Evolutionary conservation across 2,888 invertebrate species (phyloP).

Genomic region (Cyclophora albipunctata): DNA sequence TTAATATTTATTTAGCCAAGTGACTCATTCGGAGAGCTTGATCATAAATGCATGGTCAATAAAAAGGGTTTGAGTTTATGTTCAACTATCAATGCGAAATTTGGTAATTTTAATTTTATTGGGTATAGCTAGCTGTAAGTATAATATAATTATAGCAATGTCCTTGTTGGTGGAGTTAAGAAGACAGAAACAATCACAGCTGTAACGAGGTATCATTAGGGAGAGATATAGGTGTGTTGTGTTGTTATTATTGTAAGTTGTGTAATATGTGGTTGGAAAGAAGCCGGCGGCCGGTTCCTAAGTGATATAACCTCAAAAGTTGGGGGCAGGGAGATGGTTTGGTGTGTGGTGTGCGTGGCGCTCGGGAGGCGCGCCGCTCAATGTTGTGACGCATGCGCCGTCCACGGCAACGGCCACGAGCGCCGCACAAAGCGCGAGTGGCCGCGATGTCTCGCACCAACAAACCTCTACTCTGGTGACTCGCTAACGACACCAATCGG

Average conservation of each 20-base stretch:
- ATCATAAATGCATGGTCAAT: no score
- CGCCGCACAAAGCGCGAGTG: conserved; percentile 60
- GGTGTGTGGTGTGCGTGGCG: conserved; percentile 23
- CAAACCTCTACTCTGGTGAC: conserved; percentile 39
- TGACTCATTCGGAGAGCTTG: no score
- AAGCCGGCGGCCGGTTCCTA: conserved; percentile 65
- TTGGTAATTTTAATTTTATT: no score
- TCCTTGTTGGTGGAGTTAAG: no score
- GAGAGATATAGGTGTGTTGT: conserved; percentile 28
- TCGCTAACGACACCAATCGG: conserved; percentile 21
- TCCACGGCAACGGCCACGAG: conserved; percentile 27
- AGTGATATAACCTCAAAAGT: conserved; percentile 69
- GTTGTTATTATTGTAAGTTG: conserved; percentile 61
- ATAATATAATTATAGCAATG: no score
- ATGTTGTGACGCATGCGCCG: conserved; percentile 67
- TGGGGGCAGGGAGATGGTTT: conserved; percentile 35
- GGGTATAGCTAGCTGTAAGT: no score
- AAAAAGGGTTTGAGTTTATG: no score
- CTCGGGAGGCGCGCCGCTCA: conserved; percentile 60
- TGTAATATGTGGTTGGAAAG: conserved; percentile 51
- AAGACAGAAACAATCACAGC: background rate
- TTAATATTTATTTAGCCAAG: no score
- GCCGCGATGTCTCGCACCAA: conserved; percentile 50
- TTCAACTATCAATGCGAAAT: no score
- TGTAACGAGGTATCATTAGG: background rate